Conservation (phyloP, 2,888 invertebrate genomes). For the Nymphalis c-album region DNA sequence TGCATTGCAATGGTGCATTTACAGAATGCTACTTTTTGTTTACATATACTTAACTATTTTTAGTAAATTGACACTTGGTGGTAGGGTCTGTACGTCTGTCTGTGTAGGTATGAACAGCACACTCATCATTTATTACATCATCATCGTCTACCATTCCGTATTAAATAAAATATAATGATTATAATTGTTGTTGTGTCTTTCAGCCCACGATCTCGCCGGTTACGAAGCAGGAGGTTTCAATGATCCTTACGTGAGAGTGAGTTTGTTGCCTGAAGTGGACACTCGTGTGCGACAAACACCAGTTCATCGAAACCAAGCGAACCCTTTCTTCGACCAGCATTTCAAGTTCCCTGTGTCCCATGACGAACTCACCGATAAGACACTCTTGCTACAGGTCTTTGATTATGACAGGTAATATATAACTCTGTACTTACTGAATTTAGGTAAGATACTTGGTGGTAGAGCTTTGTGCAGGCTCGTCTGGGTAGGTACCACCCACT, state of each 20-base stretch:
- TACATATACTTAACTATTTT: no score
- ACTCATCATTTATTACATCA: no score
- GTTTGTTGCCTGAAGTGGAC: constrained; percentile 91
- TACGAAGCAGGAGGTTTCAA: constrained; percentile 93
- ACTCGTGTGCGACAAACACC: constrained; percentile 91
- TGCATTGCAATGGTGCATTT: no score
- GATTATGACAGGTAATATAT: constrained; percentile 76
- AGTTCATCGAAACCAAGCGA: constrained; percentile 90
- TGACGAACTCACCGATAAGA: constrained; percentile 91
- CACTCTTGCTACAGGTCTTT: constrained; percentile 87
- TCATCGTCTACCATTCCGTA: no score
- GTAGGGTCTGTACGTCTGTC: no score
- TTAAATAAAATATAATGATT: no score
- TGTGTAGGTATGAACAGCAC: no score
- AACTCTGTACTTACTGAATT: background rate
- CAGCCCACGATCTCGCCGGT: constrained; percentile 91
- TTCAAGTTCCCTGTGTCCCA: constrained; percentile 96
- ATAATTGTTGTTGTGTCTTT: constrained; percentile 33
- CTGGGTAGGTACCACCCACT: no score
- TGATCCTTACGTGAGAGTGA: constrained; percentile 92
- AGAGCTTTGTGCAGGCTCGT: no score
- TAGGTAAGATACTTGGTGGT: no score
- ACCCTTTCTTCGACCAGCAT: constrained; percentile 94
- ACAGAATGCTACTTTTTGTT: no score
- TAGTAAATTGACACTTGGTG: no score